These are phyloP conservation scores for Neotoxoptera formosana DNA, from an alignment of 1,140 invertebrate genomes.

Conservation along the genomic window DNA sequence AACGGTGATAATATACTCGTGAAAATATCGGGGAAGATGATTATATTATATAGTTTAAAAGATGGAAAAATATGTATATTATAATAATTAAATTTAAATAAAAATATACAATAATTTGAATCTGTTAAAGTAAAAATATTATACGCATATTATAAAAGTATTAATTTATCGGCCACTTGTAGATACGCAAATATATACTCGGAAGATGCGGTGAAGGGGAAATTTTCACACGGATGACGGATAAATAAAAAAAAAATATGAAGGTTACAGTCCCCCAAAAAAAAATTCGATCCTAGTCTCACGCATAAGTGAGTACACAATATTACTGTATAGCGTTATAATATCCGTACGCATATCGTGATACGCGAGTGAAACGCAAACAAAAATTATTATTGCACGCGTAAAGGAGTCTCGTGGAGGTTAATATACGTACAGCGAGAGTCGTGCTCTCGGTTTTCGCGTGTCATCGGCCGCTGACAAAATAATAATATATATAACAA, in stretches of 20 bases:
- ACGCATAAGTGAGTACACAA: too few relatives aligned
- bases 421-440: background rate
- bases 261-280: background rate
- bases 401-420: background rate
- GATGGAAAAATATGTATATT: too few relatives aligned
- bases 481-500: background rate
- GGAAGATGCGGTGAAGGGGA: too few relatives aligned
- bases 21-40: too few relatives aligned
- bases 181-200: background rate
- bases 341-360: background rate
- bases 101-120: background rate
- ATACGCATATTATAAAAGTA: background rate
- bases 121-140: background rate
- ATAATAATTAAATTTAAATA: too few relatives aligned
- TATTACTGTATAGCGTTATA: too few relatives aligned
- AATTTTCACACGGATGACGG: too few relatives aligned
- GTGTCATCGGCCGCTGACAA: constrained; percentile 29
- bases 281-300: background rate
- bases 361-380: background rate
- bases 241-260: too few relatives aligned
- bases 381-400: background rate
- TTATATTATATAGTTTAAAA: too few relatives aligned
- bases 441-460: background rate
- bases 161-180: background rate
- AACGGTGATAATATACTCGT: background rate